Evolutionary conservation across 2,888 invertebrate species (phyloP).

Genomic region (Nephrotoma appendiculata): DNA sequence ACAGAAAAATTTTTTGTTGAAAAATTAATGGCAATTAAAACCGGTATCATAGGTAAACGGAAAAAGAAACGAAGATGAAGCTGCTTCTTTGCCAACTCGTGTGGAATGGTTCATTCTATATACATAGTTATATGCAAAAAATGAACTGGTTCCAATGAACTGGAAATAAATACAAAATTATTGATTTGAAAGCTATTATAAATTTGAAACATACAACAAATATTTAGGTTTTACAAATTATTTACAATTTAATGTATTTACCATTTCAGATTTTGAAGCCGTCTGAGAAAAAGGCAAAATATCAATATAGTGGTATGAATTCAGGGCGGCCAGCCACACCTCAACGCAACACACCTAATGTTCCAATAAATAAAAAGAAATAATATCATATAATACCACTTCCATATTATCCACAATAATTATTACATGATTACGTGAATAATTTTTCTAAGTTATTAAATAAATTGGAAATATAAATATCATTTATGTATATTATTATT

Average conservation of each 20-base stretch:
- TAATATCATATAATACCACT: conserved; percentile 30
- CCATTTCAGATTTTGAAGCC: conserved; percentile 84
- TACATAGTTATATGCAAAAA: too few species aligned
- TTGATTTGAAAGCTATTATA: too few species aligned
- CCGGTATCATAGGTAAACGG: too few species aligned
- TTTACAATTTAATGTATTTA: neutral
- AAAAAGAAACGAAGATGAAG: too few species aligned
- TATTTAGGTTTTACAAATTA: neutral
- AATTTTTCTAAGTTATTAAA: neutral
- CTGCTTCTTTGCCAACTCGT: too few species aligned
- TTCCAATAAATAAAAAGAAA: conserved; percentile 33
- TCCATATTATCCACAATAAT: neutral
- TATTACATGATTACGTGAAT: neutral
- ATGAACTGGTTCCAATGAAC: too few species aligned
- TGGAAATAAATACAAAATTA: too few species aligned
- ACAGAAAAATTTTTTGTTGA: too few species aligned
- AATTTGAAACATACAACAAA: neutral
- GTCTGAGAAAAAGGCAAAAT: conserved; percentile 99
- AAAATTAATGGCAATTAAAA: too few species aligned
- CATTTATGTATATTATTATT: neutral
- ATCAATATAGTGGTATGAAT: conserved; percentile 85
- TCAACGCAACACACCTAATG: conserved; percentile 52
- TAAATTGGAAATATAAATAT: neutral
- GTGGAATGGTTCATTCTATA: too few species aligned
- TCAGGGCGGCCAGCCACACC: conserved; percentile 76